These are phyloP conservation scores for Dascyllus trimaculatus DNA, from an alignment of 2,113 vertebrate genomes.

Conservation along the genomic window DNA sequence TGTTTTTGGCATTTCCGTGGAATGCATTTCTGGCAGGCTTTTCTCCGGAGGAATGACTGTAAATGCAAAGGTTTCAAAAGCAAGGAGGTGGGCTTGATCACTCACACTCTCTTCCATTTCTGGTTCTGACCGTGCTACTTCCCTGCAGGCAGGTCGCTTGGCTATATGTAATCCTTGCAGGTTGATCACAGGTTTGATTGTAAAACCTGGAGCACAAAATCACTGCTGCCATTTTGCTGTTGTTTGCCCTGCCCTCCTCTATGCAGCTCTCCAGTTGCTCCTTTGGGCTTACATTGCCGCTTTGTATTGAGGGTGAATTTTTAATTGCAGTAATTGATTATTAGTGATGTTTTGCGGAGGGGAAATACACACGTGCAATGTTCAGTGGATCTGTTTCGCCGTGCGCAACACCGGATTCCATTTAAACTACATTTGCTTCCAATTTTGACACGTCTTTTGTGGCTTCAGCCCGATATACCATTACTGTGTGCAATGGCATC, in stretches of 20 bases:
- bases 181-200: slow-evolving; percentile 38
- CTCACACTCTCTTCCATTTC: slow-evolving; percentile 33
- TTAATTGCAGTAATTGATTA: neutral
- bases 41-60: slow-evolving; percentile 40
- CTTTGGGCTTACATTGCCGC: slow-evolving; percentile 6
- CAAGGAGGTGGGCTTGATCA: slow-evolving; percentile 10
- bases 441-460: slow-evolving; percentile 1
- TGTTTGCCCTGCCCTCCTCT: slow-evolving; percentile 3
- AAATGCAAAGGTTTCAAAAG: slow-evolving; percentile 53
- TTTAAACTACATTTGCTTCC: neutral
- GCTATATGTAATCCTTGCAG: slow-evolving; percentile 23
- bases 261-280: slow-evolving; percentile 4
- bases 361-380: neutral
- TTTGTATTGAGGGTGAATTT: neutral
- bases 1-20: neutral
- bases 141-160: slow-evolving; percentile 26
- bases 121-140: slow-evolving; percentile 35
- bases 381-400: neutral
- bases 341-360: neutral
- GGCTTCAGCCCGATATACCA: neutral
- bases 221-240: slow-evolving; percentile 41
- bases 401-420: neutral
- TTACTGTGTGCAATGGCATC: neutral
- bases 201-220: slow-evolving; percentile 27
- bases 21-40: slow-evolving; percentile 22